Evolutionary conservation across 2,888 invertebrate genomes (phyloP).

Genomic region (Ormyrus thymus): DNA sequence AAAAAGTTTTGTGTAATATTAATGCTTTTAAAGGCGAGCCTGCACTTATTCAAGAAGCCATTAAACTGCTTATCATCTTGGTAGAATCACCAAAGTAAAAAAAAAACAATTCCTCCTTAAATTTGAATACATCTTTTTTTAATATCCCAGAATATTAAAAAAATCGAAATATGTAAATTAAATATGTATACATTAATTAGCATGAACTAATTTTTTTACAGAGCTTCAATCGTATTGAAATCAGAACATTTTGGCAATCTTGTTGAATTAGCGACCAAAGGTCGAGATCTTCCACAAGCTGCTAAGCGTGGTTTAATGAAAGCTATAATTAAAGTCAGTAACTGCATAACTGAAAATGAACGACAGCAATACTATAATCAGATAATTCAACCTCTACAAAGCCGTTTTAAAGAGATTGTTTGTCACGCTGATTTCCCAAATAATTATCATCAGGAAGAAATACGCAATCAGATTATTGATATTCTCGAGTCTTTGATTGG

Average conservation of each 20-base stretch:
- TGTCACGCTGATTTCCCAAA: conserved; percentile 77
- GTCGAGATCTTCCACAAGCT: conserved; percentile 77
- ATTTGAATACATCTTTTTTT: conserved; percentile 20
- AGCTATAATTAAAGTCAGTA: conserved; percentile 83
- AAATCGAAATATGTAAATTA: too few species aligned
- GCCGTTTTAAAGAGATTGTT: conserved; percentile 77
- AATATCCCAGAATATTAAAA: too few species aligned
- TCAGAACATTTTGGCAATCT: conserved; percentile 78
- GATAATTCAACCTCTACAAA: conserved; percentile 75
- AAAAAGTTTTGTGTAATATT: conserved; percentile 81
- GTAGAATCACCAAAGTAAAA: conserved; percentile 72
- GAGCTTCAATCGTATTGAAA: conserved; percentile 71
- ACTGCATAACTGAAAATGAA: conserved; percentile 60
- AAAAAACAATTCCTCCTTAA: neutral
- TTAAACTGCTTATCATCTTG: conserved; percentile 78
- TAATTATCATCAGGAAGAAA: conserved; percentile 79
- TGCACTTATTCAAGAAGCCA: conserved; percentile 79
- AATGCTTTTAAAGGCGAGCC: conserved; percentile 80
- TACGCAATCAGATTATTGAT: conserved; percentile 83
- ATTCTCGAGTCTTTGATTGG: conserved; percentile 85
- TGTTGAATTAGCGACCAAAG: conserved; percentile 76
- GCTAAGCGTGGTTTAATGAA: conserved; percentile 83
- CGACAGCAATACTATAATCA: conserved; percentile 64
- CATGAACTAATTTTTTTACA: neutral
- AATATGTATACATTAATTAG: too few species aligned